Conservation (phyloP, 2,113 vertebrate genomes). For the Hydropotes inermis region DNA sequence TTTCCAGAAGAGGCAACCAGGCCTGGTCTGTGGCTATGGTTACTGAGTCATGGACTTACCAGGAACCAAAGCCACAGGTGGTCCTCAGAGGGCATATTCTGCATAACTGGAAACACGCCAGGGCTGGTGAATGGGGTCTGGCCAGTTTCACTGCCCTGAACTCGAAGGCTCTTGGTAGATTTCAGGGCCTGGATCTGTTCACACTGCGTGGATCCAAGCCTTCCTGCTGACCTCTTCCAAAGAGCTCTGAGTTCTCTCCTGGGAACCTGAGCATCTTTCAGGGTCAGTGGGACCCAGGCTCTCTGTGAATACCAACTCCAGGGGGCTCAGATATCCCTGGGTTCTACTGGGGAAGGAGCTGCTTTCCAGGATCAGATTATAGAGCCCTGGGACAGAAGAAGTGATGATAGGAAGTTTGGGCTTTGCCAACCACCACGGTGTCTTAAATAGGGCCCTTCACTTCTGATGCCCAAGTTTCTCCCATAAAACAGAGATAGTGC, state of each 20-base stretch:
- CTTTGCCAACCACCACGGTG: background rate
- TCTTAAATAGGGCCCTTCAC: background rate
- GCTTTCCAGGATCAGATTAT: background rate
- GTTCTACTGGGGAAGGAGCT: background rate
- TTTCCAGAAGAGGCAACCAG: too few species aligned
- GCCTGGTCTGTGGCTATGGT: background rate
- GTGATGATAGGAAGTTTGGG: background rate
- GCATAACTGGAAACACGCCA: rapidly evolving
- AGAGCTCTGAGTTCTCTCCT: background rate
- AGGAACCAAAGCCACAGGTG: rapidly evolving
- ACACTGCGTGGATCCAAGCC: rapidly evolving
- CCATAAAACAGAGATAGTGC: background rate
- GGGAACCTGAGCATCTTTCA: background rate
- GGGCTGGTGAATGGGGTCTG: background rate
- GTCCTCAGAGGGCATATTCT: background rate
- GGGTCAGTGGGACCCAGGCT: background rate
- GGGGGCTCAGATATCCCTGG: background rate
- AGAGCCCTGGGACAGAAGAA: background rate
- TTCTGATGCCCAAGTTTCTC: background rate
- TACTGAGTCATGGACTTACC: background rate
- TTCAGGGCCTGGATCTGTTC: background rate
- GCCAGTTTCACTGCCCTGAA: background rate
- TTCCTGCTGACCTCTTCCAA: background rate
- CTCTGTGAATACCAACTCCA: background rate
- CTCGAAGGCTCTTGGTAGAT: background rate